phyloP scores from a whole-genome alignment of 2,797 vertebrate species.

The Rhinophrynus dorsalis region DNA sequence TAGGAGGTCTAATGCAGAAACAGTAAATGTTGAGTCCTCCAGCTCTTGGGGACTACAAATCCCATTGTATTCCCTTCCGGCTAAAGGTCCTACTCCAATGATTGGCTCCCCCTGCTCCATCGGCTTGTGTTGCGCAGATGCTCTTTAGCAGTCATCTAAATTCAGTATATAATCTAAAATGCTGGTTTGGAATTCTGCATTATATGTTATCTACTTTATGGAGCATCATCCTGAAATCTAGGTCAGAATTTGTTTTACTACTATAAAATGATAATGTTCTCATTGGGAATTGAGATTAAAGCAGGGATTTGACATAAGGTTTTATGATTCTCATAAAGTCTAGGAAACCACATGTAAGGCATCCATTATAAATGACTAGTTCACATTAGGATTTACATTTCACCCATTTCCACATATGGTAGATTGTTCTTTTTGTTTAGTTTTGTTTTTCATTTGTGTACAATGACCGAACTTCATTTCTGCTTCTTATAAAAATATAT shows the following conservation, averaged over 20 bases:
- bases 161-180: not conserved
- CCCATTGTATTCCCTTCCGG: no score
- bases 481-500: not conserved
- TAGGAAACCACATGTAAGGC: conserved; percentile 1
- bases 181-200: not conserved
- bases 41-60: no score
- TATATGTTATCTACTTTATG: conserved; percentile 9
- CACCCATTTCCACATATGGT: conserved; percentile 3
- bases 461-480: not conserved
- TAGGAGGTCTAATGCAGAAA: no score
- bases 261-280: conserved; percentile 29
- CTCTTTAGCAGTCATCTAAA: not conserved
- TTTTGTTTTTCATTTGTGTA: not conserved
- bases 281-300: conserved; percentile 34
- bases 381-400: not conserved
- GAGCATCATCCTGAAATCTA: conserved; percentile 34
- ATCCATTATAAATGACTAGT: not conserved
- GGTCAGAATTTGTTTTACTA: conserved; percentile 38
- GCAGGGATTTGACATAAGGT: conserved; percentile 17
- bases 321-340: conserved; percentile 21
- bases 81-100: not conserved
- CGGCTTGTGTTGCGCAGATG: not conserved
- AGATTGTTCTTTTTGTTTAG: not conserved
- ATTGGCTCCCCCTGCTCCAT: not conserved
- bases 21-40: no score